Evolutionary conservation across 2,888 invertebrate genomes (phyloP), one percentile per base, ranked within the genome.

Genomic region (Apamea crenata): DNA sequence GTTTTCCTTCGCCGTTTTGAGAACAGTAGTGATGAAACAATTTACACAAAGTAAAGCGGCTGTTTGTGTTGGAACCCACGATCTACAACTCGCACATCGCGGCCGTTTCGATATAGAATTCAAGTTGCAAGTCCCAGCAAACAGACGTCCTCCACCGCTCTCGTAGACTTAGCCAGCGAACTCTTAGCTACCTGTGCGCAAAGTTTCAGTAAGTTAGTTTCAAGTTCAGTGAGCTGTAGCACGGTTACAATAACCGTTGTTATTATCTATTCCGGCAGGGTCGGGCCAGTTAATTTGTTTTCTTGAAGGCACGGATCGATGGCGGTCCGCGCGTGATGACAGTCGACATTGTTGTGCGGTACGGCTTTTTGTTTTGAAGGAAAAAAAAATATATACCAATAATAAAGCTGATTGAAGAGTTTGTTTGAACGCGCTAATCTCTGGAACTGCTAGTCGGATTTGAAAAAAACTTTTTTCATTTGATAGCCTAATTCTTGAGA

Each of bases 281-380:
- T 84, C 83, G 80, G 66, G 44, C 70, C 87, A 87, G 93, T 93
- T 95, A 94, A 94, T 95, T 94, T 95, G 94, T 94, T 95, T 94
- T 92, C 93, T 93, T 93, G 86, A 65, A 79, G 86, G 84, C 72
- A 32, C 82, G 86, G 94, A 93, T 95, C 95, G 94, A 95, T 95
- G 93, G 78, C 80, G 82, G 88, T 85, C 88, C 90, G 93, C 90
- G 90, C 88, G 87, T 70, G 82, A 61, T 32, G 73, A 29, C 21
- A 12, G 91, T 88, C 59, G 84, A 89, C 94, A 91, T 84, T 92
- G 89, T 87, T 79, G 4, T n/a, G 78, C 71, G 81, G 14, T 32
- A 72, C 84, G 81, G 21, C n/a, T 61, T 78, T 71, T 56, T 32
- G 12, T 8, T 50, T n/a, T n/a, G n/a, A n/a, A n/a, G n/a, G n/a